Base-by-base conservation (phyloP, 1,140 invertebrate genomes). In the Heliconius melpomene region DNA sequence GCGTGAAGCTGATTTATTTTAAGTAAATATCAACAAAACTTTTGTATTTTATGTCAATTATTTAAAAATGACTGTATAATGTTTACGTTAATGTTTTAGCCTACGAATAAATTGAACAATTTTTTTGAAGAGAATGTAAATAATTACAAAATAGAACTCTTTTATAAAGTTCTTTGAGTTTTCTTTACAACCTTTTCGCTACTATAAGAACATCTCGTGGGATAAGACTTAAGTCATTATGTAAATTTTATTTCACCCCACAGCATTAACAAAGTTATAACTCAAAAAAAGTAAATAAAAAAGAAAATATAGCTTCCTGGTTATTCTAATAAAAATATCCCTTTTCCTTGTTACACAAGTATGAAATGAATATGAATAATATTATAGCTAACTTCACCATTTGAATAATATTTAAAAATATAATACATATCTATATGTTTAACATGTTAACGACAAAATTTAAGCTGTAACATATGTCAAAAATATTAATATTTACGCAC, bases 111-210 rank as follows among this genome's bases (percentile, higher is more conserved):
- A 46, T 60, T 60, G 23, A 26, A 74, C 13, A 54, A 9, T 46
- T 50, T 26, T 54, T 54, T 36, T 54, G 9, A 75, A 36, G 9
- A 75, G 9, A 54, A 54, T 75, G 50, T 75, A 75, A 77, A 46
- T 77, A 77, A 29, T 50, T n/a, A 71, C 20, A 77, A 54, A 50
- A 77, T 71, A 71, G 66, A 77, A 52, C 23, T 40, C 38, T 11
- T 9, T 71, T 77, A 77, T 71, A 77, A 77, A 77, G 32, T 23
- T 71, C 26, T 71, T 71, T 77, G 75, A 40, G 57, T 75, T 54
- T 75, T 75, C 50, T 75, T 75, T 75, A 50, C 23, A 73, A 73
- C 50, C 46, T 74, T 57, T 29, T 54, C 50, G 9, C 23, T n/a
- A 60, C 20, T 23, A 26, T 26, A 60, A 60, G 57, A 60, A 11